Base-by-base conservation (phyloP, 2,797 vertebrate species). In the Centropyge bicolor region DNA sequence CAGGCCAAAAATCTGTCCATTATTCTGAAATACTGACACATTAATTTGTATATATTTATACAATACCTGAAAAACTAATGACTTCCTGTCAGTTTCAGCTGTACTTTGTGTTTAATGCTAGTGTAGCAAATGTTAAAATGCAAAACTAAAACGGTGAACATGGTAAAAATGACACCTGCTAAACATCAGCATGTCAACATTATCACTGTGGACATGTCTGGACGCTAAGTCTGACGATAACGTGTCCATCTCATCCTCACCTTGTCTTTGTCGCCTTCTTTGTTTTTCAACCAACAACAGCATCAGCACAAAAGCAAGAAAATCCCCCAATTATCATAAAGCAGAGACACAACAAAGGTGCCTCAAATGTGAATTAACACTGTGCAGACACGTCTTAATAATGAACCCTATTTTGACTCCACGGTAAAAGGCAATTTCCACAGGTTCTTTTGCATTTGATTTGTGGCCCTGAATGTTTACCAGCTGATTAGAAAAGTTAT, bases 381-480 rank as follows among this genome's bases (percentile, higher is more conserved):
- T 7, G 6, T 20, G n/a, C 31, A 24, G 19, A 79, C 65, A 24
- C 49, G 22, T 45, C 56, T 13, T 40, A 16, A 3, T 10, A 57
- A 57, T 16, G 1, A 73, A 60, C 40, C 46, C 10, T 55, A 52
- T 62, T 62, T 60, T 13, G 16, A 72, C 69, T 59, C 62, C 63
- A 64, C 35, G 46, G n/a, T 40, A 27, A 70, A 73, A 78, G 3
- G 6, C 10, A 22, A 45, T 67, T 74, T 74, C 2, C 48, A 38
- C 6, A 0, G 6, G 38, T 79, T 77, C 31, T 68, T 54, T 64
- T 52, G 16, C 43, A 13, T 73, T 80, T 83, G 43, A 78, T 80
- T 70, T 73, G 24, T 41, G 13, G 43, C 40, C 13, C n/a, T 63
- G 70, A 72, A 85, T 81, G 80, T 82, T 74, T 85, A 78, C 51